phyloP scores from a whole-genome alignment of 2,888 invertebrate genomes.

The Drosophila cracens region DNA sequence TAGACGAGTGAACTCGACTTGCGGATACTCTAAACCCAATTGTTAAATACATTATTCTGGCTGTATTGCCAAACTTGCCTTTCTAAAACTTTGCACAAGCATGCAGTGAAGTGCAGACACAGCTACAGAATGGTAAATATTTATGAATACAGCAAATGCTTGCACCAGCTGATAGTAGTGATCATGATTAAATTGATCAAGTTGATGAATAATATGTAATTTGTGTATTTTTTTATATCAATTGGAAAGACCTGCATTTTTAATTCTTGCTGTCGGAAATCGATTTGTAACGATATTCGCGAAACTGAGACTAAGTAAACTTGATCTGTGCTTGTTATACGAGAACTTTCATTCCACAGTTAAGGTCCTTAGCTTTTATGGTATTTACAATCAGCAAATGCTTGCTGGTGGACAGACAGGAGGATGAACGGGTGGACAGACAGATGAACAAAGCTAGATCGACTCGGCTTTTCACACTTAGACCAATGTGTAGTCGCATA shows the following conservation, averaged over 20 bases:
- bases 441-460: neutral
- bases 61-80: neutral
- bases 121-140: neutral
- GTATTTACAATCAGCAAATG: neutral
- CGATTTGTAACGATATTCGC: neutral
- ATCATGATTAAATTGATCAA: neutral
- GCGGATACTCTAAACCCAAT: neutral
- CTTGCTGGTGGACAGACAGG: neutral
- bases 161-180: neutral
- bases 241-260: neutral
- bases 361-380: neutral
- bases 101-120: neutral
- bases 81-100: neutral
- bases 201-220: neutral
- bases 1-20: neutral
- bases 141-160: neutral
- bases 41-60: neutral
- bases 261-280: neutral
- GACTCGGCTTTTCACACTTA: neutral
- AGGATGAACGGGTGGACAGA: fast-evolving
- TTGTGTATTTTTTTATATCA: neutral
- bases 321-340: neutral
- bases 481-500: neutral
- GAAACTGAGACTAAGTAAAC: neutral
- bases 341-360: neutral